Base-by-base conservation (phyloP, 2,113 vertebrate genomes). In the Leptobrachium leishanense region DNA sequence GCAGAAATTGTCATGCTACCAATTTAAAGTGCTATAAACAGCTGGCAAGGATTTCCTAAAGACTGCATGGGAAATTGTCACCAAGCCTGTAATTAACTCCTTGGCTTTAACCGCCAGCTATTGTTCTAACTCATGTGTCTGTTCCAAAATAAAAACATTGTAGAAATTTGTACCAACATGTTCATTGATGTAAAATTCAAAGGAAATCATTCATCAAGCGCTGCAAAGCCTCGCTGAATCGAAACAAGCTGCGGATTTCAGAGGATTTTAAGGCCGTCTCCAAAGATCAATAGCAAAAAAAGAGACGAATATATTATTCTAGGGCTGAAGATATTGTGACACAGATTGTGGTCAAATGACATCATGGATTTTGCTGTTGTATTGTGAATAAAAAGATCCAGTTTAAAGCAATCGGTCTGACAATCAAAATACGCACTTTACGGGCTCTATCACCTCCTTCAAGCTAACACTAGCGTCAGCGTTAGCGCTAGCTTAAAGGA, bases 41-140 rank as follows among this genome's bases (percentile, higher is more conserved):
- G 70, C 70, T 79, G 77, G 70, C 70, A 43, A 15, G 50, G 67
- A 42, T 73, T 73, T 79, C 31, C 62, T 13, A 39, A n/a, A 73
- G 46, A 72, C 54, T 46, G 13, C 69, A 66, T 5, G 10, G 43
- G 69, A 78, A 64, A 78, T 78, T 78, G 62, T 73, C 63, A 57
- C 70, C 46, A 68, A 79, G 72, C 70, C 69, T 73, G 77, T 79
- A 73, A 73, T 79, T 79, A 79, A 55, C 70, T 79, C 12, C n/a
- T 15, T 6, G 69, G 68, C 63, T 69, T 39, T 72, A 40, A 72
- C 59, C 2, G 31, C 70, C 46, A 31, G 20, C 57, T 78, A 42
- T 65, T 79, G 68, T 79, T 79, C 68, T 46, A 63, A 53, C 68
- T 50, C 39, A 3, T 65, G 31, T 72, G 50, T 72, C 15, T 66